These are phyloP conservation scores for Zaprionus vittiger DNA, from an alignment of 1,140 invertebrate species.

Conservation along the genomic window DNA sequence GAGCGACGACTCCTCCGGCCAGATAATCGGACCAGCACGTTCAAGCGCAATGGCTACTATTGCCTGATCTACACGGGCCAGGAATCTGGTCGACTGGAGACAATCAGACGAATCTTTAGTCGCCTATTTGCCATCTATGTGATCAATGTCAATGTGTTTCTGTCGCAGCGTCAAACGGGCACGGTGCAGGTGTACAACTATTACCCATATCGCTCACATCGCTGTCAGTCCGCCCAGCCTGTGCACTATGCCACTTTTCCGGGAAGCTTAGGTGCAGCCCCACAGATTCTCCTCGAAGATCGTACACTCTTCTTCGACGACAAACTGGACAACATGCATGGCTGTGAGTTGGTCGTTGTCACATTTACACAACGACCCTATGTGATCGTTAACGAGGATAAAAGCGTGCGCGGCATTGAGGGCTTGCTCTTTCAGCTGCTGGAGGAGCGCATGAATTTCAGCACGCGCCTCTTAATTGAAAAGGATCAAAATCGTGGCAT, in stretches of 20 bases:
- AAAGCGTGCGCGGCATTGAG: slow-evolving; percentile 59
- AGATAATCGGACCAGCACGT: slow-evolving; percentile 33
- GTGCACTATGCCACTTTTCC: slow-evolving; percentile 61
- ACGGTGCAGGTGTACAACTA: slow-evolving; percentile 69
- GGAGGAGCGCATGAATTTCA: slow-evolving; percentile 71
- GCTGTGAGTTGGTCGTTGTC: slow-evolving; percentile 46
- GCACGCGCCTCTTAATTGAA: slow-evolving; percentile 38
- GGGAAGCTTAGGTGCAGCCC: slow-evolving; percentile 5
- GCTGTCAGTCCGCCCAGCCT: slow-evolving; percentile 63
- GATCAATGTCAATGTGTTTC: slow-evolving; percentile 68
- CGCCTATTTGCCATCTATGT: slow-evolving; percentile 68
- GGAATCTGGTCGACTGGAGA: slow-evolving; percentile 47
- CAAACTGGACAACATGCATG: slow-evolving; percentile 61
- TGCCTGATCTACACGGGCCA: slow-evolving; percentile 68
- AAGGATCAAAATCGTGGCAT: slow-evolving; percentile 55
- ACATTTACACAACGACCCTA: slow-evolving; percentile 61
- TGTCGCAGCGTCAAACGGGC: slow-evolving; percentile 28
- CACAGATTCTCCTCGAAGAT: slow-evolving; percentile 4
- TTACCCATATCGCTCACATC: slow-evolving; percentile 62
- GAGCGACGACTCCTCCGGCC: slow-evolving; percentile 50
- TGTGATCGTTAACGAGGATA: slow-evolving; percentile 39
- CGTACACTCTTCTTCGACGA: slow-evolving; percentile 47
- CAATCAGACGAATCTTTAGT: slow-evolving; percentile 61
- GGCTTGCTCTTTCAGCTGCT: slow-evolving; percentile 57
- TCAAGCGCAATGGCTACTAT: slow-evolving; percentile 69